Conservation (phyloP, 2,888 invertebrate genomes). For the Bimastos eiseni region DNA sequence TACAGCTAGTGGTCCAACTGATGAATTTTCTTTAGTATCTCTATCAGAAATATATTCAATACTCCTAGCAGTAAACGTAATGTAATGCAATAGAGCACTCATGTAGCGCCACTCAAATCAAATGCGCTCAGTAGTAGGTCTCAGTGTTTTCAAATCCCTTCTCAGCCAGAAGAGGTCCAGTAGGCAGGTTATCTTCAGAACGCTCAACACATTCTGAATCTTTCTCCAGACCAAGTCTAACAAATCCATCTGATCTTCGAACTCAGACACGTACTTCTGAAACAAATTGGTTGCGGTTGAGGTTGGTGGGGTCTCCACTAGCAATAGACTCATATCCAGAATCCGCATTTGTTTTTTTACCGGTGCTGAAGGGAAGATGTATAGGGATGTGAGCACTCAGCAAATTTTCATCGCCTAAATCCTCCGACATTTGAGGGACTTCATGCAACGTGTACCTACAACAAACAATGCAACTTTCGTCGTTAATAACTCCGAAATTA, state of each 20-base stretch:
- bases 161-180: not conserved
- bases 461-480: not conserved
- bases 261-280: not conserved
- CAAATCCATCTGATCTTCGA: not conserved
- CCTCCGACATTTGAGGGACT: not conserved
- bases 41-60: too few species aligned
- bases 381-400: not conserved
- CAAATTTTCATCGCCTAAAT: not conserved
- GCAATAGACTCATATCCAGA: not conserved
- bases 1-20: too few species aligned
- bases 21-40: too few species aligned
- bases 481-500: not conserved
- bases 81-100: too few species aligned
- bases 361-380: not conserved
- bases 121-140: too few species aligned
- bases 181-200: not conserved
- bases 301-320: not conserved
- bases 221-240: not conserved
- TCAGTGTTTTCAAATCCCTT: not conserved
- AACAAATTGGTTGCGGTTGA: not conserved
- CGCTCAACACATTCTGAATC: not conserved
- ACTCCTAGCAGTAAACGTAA: too few species aligned
- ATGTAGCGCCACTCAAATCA: too few species aligned
- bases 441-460: not conserved
- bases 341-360: not conserved